A percentile compares a stretch with the other conserved stretches of the same genome.
Conservation (phyloP, 2,888 invertebrate species). For the Oligia latruncula region DNA sequence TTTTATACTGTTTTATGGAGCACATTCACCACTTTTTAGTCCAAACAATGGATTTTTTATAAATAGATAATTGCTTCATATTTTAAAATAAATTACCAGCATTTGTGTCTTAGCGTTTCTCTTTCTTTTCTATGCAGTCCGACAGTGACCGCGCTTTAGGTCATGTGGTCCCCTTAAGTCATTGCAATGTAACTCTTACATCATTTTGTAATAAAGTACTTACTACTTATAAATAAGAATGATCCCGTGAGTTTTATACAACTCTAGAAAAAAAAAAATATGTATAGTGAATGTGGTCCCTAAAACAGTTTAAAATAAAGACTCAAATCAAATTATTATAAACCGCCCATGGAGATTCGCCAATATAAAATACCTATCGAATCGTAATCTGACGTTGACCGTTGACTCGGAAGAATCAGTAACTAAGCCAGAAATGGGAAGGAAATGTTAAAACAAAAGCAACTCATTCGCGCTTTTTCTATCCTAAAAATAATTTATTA, state of each 20-base stretch:
- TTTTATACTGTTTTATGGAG: background rate
- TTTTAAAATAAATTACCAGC: too few relatives aligned
- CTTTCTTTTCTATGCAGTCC: too few relatives aligned
- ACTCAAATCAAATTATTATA: background rate
- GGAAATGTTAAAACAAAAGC: conserved; percentile 19
- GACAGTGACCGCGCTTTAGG: too few relatives aligned
- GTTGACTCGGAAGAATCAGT: conserved; percentile 9
- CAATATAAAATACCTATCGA: background rate
- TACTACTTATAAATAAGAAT: background rate
- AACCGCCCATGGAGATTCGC: background rate
- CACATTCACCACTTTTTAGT: background rate
- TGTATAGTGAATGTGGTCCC: background rate
- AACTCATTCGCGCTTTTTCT: conserved; percentile 8
- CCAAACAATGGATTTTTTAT: too few relatives aligned
- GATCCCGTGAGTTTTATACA: background rate
- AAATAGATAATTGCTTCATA: too few relatives aligned
- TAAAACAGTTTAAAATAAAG: background rate
- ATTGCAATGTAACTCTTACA: background rate
- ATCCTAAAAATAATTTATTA: conserved; percentile 5
- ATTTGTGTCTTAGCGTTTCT: too few relatives aligned
- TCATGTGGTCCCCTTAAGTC: background rate
- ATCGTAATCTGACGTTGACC: background rate
- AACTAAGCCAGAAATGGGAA: background rate
- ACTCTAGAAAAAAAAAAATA: background rate
- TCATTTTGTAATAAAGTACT: background rate